These are phyloP conservation scores for Rhinichthys klamathensis DNA, from an alignment of 2,113 vertebrate genomes.

Conservation along the genomic window DNA sequence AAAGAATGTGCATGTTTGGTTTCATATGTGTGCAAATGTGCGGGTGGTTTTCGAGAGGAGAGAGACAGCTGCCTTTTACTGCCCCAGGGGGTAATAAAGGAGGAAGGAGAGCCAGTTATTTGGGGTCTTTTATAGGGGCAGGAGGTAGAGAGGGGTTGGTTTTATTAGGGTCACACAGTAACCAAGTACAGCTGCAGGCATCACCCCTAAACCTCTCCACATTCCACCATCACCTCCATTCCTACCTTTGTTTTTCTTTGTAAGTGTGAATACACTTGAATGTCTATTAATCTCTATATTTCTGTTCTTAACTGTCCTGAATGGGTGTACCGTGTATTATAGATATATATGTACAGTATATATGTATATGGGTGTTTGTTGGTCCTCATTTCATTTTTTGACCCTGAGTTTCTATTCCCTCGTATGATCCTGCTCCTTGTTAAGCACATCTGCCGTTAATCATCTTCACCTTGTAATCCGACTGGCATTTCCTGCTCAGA, in stretches of 20 bases:
- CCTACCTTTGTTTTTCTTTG: constrained; percentile 46
- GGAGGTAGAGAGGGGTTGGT: constrained; percentile 50
- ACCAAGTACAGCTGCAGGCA: constrained; percentile 78
- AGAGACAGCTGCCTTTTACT: constrained; percentile 82
- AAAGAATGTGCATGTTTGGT: constrained; percentile 53
- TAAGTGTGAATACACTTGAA: neutral
- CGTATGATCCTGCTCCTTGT: constrained; percentile 61
- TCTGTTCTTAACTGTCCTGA: neutral
- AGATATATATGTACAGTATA: neutral
- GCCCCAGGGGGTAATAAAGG: constrained; percentile 80
- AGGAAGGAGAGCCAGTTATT: constrained; percentile 72
- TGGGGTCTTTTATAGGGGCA: constrained; percentile 80
- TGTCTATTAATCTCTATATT: neutral
- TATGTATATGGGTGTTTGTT: constrained; percentile 13
- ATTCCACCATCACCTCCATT: constrained; percentile 56
- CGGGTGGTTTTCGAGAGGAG: constrained; percentile 61
- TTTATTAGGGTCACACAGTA: constrained; percentile 82
- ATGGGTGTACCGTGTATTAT: neutral
- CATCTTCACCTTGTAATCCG: constrained; percentile 69
- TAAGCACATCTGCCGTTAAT: constrained; percentile 80
- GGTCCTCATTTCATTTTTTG: constrained; percentile 44
- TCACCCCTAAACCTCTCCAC: constrained; percentile 59
- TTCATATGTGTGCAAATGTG: constrained; percentile 55
- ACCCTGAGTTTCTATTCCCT: constrained; percentile 60
- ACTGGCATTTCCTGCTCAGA: constrained; percentile 74